Evolutionary conservation across 2,888 invertebrate species (phyloP).

Genomic region (Clanis bilineata): DNA sequence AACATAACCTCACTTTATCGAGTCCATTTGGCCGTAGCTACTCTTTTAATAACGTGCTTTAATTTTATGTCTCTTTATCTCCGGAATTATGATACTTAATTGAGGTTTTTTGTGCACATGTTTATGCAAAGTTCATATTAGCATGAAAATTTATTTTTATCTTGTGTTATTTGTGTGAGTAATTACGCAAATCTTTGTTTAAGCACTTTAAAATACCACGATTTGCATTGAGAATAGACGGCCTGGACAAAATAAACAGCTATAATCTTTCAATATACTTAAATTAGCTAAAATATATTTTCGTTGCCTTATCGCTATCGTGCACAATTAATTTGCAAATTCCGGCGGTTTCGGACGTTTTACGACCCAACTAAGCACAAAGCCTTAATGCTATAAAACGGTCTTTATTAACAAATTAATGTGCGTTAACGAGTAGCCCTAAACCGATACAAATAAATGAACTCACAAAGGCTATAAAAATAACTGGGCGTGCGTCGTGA

Average conservation of each 20-base stretch:
- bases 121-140: slow-evolving; percentile 35
- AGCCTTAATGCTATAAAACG: slow-evolving; percentile 7
- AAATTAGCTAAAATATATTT: not conserved
- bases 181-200: not conserved
- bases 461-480: slow-evolving; percentile 48
- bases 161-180: slow-evolving; percentile 22
- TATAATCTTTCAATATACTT: not conserved
- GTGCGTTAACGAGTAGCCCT: slow-evolving; percentile 16
- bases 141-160: slow-evolving; percentile 22
- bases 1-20: slow-evolving; percentile 69
- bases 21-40: slow-evolving; percentile 70
- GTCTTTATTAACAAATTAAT: slow-evolving; percentile 17
- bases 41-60: slow-evolving; percentile 76
- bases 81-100: slow-evolving; percentile 62
- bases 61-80: slow-evolving; percentile 74
- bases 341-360: not conserved
- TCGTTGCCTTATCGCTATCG: not conserved
- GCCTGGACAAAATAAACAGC: too few species aligned
- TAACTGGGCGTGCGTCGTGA: slow-evolving; percentile 53
- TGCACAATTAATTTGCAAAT: slow-evolving; percentile 5
- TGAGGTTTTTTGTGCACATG: slow-evolving; percentile 57
- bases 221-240: not conserved
- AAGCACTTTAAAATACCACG: not conserved
- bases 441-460: slow-evolving; percentile 47
- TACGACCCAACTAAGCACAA: slow-evolving; percentile 5